A percentile compares a stretch with the other conserved stretches of the same genome.
Conservation (phyloP, 2,113 vertebrate species). For the Dicentrarchus labrax region DNA sequence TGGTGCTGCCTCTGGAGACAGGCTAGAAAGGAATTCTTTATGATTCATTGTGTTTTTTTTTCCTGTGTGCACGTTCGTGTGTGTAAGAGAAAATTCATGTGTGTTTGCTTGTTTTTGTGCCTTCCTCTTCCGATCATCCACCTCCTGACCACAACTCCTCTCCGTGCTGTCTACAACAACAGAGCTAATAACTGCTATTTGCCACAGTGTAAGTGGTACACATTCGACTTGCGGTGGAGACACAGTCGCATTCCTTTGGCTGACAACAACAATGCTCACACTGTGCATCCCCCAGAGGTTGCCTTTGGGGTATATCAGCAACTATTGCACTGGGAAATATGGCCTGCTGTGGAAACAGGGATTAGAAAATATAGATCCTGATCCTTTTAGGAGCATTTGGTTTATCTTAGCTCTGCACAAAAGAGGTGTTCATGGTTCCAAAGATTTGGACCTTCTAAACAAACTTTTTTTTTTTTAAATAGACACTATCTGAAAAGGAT, state of each 20-base stretch:
- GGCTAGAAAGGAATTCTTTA: background rate
- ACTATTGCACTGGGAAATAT: background rate
- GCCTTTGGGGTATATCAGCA: background rate
- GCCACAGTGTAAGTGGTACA: constrained; percentile 3
- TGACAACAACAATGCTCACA: constrained; percentile 11
- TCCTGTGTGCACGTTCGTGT: background rate
- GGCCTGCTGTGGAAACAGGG: background rate
- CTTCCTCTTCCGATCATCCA: constrained; percentile 7
- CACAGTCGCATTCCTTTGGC: constrained; percentile 25
- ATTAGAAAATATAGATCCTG: background rate
- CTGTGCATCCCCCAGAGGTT: background rate
- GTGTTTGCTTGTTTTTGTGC: constrained; percentile 13
- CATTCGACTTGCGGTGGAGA: constrained; percentile 9
- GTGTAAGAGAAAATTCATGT: background rate
- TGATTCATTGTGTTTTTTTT: constrained; percentile 30
- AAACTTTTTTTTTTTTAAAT: too few relatives aligned
- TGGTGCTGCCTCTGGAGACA: constrained; percentile 1
- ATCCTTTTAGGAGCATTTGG: background rate
- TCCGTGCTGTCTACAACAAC: constrained; percentile 29
- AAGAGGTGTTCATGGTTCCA: too few relatives aligned
- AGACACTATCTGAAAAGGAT: too few relatives aligned
- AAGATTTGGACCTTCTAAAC: too few relatives aligned
- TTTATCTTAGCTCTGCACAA: background rate
- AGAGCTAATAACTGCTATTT: constrained; percentile 40
- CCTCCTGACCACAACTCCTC: constrained; percentile 24